Percentiles rank a stretch among this genome's conserved stretches.
These are phyloP conservation scores for Drosophila fuyamai DNA, from an alignment of 1,140 invertebrate genomes.

Conservation along the genomic window DNA sequence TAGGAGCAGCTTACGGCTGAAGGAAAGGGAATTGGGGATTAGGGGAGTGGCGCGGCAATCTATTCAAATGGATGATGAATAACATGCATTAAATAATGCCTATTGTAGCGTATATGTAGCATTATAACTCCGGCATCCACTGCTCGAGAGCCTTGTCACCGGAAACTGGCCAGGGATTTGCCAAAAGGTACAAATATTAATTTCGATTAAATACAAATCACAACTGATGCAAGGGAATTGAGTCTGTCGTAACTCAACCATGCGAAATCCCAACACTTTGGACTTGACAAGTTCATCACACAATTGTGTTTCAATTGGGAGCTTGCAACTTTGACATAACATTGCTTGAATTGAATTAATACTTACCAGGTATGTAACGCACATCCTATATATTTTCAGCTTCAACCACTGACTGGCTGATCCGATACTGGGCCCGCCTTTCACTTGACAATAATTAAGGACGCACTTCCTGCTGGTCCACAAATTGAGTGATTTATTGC, in stretches of 20 bases:
- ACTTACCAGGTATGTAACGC: not conserved
- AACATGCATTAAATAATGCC: slow-evolving; percentile 51
- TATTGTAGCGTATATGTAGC: slow-evolving; percentile 1
- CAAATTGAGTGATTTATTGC: slow-evolving; percentile 53
- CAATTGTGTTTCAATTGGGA: not conserved
- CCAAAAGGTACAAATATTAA: slow-evolving; percentile 19
- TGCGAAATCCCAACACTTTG: not conserved
- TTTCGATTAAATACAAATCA: slow-evolving; percentile 32
- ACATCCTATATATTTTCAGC: not conserved
- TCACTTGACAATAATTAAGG: slow-evolving; percentile 44
- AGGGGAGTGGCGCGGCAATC: slow-evolving; percentile 16
- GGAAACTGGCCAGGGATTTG: slow-evolving; percentile 10
- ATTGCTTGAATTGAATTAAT: not conserved
- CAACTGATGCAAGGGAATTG: slow-evolving; percentile 1
- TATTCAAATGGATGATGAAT: slow-evolving; percentile 64
- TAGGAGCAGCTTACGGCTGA: slow-evolving; percentile 45
- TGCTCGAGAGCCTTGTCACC: slow-evolving; percentile 1
- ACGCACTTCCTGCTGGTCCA: slow-evolving; percentile 23
- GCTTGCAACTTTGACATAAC: not conserved
- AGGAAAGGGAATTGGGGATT: not conserved
- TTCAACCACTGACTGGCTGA: not conserved
- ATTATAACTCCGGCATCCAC: slow-evolving; percentile 1
- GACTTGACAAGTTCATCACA: not conserved
- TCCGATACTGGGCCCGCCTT: not conserved
- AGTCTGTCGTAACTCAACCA: slow-evolving; percentile 8